These are phyloP conservation scores for Chelon labrosus DNA, from an alignment of 2,797 vertebrate species.

Conservation along the genomic window DNA sequence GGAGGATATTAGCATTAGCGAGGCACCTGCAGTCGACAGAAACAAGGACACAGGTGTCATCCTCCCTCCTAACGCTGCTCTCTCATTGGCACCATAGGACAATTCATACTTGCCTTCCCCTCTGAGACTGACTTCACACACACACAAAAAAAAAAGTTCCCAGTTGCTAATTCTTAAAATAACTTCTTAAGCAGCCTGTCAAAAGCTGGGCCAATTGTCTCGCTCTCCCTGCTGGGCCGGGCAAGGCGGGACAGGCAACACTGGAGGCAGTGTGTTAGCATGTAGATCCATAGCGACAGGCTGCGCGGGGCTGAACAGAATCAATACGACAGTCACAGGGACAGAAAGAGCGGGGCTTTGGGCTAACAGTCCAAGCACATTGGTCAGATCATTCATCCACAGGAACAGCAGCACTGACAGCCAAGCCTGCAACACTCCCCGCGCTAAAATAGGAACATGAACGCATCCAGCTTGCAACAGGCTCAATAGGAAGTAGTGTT, in stretches of 20 bases:
- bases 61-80: constrained; percentile 61
- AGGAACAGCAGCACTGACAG: constrained; percentile 92
- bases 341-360: constrained; percentile 91
- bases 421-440: constrained; percentile 78
- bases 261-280: constrained; percentile 90
- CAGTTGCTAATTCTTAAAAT: constrained; percentile 74
- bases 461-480: constrained; percentile 41
- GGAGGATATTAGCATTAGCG: constrained; percentile 86
- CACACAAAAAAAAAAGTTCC: constrained; percentile 35
- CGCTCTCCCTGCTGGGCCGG: constrained; percentile 37
- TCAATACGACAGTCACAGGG: constrained; percentile 98
- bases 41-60: constrained; percentile 91
- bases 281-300: constrained; percentile 97
- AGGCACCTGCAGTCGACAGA: constrained; percentile 90
- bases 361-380: constrained; percentile 98
- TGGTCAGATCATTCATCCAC: constrained; percentile 96
- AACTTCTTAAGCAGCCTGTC: constrained; percentile 56
- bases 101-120: constrained; percentile 35
- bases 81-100: constrained; percentile 66
- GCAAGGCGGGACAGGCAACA: constrained; percentile 69
- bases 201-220: constrained; percentile 50
- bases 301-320: constrained; percentile 92
- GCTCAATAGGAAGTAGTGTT: constrained; percentile 23
- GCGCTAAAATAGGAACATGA: constrained; percentile 69
- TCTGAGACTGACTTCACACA: constrained; percentile 20